Conservation (phyloP, 2,888 invertebrate genomes). For the Ophioninae sp. region DNA sequence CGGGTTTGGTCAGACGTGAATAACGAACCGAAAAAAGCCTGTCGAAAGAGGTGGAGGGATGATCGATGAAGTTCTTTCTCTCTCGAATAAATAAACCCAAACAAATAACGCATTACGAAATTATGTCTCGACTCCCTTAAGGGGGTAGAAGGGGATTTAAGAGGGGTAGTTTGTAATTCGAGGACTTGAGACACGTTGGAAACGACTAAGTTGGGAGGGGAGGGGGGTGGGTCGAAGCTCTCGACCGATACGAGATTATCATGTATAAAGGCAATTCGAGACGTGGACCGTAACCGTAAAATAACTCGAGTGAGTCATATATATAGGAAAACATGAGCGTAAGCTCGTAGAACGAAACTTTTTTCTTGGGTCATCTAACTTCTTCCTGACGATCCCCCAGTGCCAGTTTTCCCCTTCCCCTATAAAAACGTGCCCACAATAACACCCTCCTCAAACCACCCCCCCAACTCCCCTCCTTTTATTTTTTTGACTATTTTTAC, state of each 20-base stretch:
- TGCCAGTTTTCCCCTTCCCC: neutral
- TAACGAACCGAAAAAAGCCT: neutral
- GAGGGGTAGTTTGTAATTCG: neutral
- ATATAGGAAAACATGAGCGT: neutral
- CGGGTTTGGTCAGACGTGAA: neutral
- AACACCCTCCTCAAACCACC: no score
- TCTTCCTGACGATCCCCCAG: constrained; percentile 12
- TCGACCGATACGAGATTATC: constrained; percentile 11
- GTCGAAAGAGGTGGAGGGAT: no score
- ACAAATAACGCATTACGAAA: no score
- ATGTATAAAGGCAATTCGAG: constrained; percentile 23
- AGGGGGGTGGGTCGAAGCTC: neutral
- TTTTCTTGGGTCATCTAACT: neutral
- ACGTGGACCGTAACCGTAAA: constrained; percentile 14
- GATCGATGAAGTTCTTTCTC: no score
- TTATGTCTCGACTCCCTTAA: no score
- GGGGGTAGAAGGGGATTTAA: no score
- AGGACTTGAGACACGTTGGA: neutral
- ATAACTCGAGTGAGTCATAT: neutral
- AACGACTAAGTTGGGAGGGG: neutral
- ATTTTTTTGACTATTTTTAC: neutral
- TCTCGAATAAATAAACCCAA: no score
- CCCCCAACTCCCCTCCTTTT: neutral
- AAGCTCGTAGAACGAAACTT: neutral
- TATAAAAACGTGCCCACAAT: neutral